phyloP scores from a whole-genome alignment of 2,888 invertebrate species.

The Plagiodera versicolora region DNA sequence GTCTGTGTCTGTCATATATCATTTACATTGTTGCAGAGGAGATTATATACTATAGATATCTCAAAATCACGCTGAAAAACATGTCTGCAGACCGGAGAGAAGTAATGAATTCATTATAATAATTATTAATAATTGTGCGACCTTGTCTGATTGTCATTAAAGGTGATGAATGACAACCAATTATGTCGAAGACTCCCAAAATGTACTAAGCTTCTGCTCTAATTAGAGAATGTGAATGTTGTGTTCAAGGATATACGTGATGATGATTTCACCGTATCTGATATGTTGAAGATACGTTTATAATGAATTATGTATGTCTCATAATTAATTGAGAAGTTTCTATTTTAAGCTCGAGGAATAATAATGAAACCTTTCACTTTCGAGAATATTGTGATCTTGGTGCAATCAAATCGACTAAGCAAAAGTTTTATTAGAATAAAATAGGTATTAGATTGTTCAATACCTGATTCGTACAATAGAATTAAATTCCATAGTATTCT shows the following conservation, averaged over 20 bases:
- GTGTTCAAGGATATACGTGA: not conserved
- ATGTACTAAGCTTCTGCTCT: constrained; percentile 1
- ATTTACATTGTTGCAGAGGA: constrained; percentile 7
- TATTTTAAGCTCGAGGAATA: too few relatives aligned
- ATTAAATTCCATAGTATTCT: too few relatives aligned
- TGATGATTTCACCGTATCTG: not conserved
- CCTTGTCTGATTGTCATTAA: constrained; percentile 18
- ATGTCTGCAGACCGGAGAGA: constrained; percentile 8
- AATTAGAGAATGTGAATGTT: not conserved
- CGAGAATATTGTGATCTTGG: too few relatives aligned
- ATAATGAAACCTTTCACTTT: too few relatives aligned
- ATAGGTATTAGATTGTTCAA: too few relatives aligned
- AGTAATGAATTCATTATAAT: constrained; percentile 8
- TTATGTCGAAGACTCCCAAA: constrained; percentile 7
- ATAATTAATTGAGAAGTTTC: too few relatives aligned
- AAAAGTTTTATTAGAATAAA: too few relatives aligned
- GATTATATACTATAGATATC: constrained; percentile 17
- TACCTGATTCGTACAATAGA: too few relatives aligned
- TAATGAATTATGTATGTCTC: too few relatives aligned
- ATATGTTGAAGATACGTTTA: not conserved
- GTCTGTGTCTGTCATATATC: constrained; percentile 15
- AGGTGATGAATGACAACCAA: constrained; percentile 12
- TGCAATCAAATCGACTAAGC: too few relatives aligned
- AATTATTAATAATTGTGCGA: constrained; percentile 11
- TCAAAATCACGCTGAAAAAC: constrained; percentile 11